These are phyloP conservation scores for Glaucomys volans DNA, from an alignment of 2,113 vertebrate genomes.

Conservation along the genomic window DNA sequence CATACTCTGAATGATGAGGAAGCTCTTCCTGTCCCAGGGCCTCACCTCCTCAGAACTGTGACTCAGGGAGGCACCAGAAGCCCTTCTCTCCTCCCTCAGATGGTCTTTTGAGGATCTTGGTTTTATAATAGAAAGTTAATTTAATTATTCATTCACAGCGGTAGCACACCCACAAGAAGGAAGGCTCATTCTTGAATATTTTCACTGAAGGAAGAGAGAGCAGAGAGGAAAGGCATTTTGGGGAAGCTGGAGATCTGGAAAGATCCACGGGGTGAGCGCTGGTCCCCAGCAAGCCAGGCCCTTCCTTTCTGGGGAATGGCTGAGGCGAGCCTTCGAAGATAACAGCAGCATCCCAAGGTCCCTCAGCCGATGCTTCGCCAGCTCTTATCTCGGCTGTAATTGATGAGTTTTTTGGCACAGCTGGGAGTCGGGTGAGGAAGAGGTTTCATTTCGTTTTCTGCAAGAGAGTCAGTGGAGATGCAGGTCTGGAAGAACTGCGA, in stretches of 20 bases:
- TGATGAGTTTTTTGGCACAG: constrained; percentile 71
- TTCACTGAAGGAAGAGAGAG: not conserved
- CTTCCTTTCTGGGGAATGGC: not conserved
- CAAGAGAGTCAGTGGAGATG: constrained; percentile 15
- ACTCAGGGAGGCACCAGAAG: not conserved
- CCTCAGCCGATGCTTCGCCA: not conserved
- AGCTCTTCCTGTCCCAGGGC: not conserved
- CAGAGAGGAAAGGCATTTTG: accelerated
- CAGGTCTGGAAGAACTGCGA: not conserved
- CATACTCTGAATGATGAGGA: accelerated
- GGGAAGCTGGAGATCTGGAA: not conserved
- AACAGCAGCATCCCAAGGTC: not conserved
- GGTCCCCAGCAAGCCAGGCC: not conserved
- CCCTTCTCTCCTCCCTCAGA: not conserved
- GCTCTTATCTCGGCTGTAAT: constrained; percentile 66
- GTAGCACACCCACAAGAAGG: not conserved
- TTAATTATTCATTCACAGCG: not conserved
- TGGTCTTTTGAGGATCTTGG: not conserved
- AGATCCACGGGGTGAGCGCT: not conserved
- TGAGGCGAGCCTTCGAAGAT: constrained; percentile 55
- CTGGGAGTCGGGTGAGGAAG: constrained; percentile 59
- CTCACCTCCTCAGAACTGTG: not conserved
- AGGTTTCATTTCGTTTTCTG: constrained; percentile 69
- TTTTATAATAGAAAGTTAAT: not conserved
- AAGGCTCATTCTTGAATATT: not conserved